Evolutionary conservation across 2,888 invertebrate genomes (phyloP), one percentile per base, ranked within the genome.

Genomic region (Drosophila mettleri): DNA sequence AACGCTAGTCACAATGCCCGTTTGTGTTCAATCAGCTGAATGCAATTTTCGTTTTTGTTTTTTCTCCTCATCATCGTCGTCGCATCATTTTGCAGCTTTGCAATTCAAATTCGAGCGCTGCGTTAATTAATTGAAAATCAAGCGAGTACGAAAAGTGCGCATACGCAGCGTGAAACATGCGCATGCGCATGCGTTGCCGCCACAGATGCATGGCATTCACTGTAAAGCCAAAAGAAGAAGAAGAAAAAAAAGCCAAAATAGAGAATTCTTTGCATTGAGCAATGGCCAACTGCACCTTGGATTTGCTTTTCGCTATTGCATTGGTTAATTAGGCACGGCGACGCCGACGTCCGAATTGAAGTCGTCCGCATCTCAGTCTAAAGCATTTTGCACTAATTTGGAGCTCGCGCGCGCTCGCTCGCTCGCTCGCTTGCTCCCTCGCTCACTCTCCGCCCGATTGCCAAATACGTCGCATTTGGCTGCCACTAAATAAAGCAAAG

Each of bases 331-430:
- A 78, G 80, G 65, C 74, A 45, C 48, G 52, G 49, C 27, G 20
- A 20, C 48, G 52, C 45, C 27, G 20, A 20, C 49, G 49, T 38
- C 31, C 12, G 12, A 31, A 12, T 27, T 33, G 3, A 31, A 33
- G 20, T 27, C 51, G 39, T 22, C 53, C n/a, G 10, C 43, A 18
- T 14, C 43, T 45, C 27, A 16, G 43, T 16, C 24, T 18, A 45
- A 78, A 60, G 54, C 62, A 65, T 74, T 81, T 70, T 70, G 53
- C 74, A 63, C 75, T 70, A 72, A 81, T 83, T 83, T 83, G 84
- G 80, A 43, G 43, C 43, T 43, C 61, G 70, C 1, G 5, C 67
- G 57, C 53, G 49, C 55, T 24, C 43, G 43, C 43, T 20, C n/a
- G n/a, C 43, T 43, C 24, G 24, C 24, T 24, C 24, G 3, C 24